Evolutionary conservation across 2,888 invertebrate species (phyloP), one percentile per base, ranked within the genome.

Genomic region (Iphiclides podalirius): DNA sequence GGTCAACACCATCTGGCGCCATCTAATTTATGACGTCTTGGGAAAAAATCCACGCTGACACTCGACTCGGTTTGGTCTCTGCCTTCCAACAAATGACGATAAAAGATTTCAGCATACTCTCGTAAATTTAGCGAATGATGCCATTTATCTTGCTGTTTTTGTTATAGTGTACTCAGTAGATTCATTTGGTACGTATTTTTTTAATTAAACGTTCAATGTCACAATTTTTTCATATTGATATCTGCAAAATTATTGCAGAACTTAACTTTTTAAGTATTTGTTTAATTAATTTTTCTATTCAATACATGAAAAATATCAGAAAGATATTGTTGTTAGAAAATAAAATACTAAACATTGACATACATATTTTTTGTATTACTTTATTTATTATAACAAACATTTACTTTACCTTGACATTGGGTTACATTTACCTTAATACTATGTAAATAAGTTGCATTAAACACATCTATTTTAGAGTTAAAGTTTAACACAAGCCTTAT

Each of bases 1-100:
- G 82, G 80, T 81, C 83, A 83, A 80, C 80, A 76, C 78, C 84
- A 84, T 80, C 76, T 83, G 84, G 73, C 70, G 79, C 79, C 75
- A 57, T 57, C 77, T 84, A 83, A 84, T 85, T 83, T 85, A 85
- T 81, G 77, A 79, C 72, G 75, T 73, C 64, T 73, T 59, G 70
- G 68, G 72, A 76, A 82, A 82, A 71, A 67, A 62, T 16, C 43
- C 63, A 65, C 70, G 66, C 64, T 53, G 68, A 61, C 67, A 67
- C 63, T 66, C 63, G 65, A 64, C 64, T 59, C 60, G 62, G 65
- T 72, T 69, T 72, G 63, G 70, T 75, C 74, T 73, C 73, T 71
- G 72, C 70, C 65, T 61, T 69, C 63, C 63, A 60, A 72, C 66
- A 71, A 75, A 74, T 71, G 74, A 70, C 63, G 70, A 75, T 75